Base-by-base conservation (phyloP, 1,140 invertebrate species). In the Oscheius sp. region DNA sequence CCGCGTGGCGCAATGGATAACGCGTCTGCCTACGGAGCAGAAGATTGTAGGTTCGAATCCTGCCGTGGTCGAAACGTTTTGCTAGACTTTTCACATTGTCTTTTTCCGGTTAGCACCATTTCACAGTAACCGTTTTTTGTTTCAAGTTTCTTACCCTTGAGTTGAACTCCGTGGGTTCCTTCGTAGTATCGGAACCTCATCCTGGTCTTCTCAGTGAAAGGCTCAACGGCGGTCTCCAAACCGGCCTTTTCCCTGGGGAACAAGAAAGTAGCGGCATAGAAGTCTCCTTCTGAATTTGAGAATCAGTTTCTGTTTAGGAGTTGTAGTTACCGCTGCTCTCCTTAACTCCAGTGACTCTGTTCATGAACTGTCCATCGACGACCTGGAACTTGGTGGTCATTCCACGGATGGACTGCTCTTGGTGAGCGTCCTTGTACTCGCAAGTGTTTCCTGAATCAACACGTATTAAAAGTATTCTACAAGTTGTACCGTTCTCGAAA, bases 311-410 rank as follows among this genome's bases (percentile, higher is more conserved):
- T 79, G 18, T 68, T 34, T 34, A 74, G 23, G 31, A n/a, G 31
- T 20, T 28, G 36, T 49, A 35, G 72, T 63, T 63, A 84, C 80
- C 80, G 20, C 75, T 78, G 45, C 78, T 73, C 55, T 84, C 77
- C 55, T 78, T 80, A 58, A 83, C 73, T 52, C 82, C 82, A 42
- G 82, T 83, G 36, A 83, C 76, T 49, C 81, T 68, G 73, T 83
- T 83, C 82, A 83, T 83, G 73, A 83, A 83, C 58, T 83, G 82
- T 38, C 82, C 82, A 38, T 81, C 77, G 35, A 79, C 79, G 42
- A 84, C 78, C 45, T 84, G 78, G 76, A 83, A 83, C 29, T 75
- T 66, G 3, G 80, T 79, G 45, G 80, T 84, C n/a, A 83, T 58
- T 18, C 82, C 83, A 29, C 78, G 68, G 55, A 83, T 74, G 1